These are phyloP conservation scores for Cremastobaeus sp. DNA, from an alignment of 2,888 invertebrate genomes.

Conservation along the genomic window DNA sequence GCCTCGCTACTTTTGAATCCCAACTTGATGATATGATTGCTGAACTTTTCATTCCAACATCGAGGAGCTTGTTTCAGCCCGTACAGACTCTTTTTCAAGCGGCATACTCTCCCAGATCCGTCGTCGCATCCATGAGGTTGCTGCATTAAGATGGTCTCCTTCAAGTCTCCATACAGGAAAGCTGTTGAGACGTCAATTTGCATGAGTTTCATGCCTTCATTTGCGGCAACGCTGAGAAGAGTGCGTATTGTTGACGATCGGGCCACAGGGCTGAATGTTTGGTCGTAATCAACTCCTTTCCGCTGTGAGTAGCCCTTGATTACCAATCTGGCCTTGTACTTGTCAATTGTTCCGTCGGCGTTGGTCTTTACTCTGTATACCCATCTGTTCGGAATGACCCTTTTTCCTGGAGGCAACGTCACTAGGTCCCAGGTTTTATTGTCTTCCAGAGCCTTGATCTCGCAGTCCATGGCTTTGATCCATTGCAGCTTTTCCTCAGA, in stretches of 20 bases:
- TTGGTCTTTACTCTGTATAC: constrained; percentile 55
- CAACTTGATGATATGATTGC: constrained; percentile 11
- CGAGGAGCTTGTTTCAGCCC: too few species aligned
- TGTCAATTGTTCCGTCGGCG: constrained; percentile 27
- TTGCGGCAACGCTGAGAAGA: constrained; percentile 23
- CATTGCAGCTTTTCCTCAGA: constrained; percentile 51
- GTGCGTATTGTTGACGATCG: constrained; percentile 24
- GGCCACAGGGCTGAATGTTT: constrained; percentile 44
- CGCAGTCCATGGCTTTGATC: constrained; percentile 62
- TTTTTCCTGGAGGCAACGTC: constrained; percentile 59
- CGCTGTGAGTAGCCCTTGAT: constrained; percentile 23
- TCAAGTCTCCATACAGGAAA: constrained; percentile 26
- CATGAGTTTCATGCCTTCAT: constrained; percentile 17
- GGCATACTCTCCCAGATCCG: constrained; percentile 23
- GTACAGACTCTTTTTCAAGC: constrained; percentile 27
- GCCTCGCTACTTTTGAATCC: constrained; percentile 21
- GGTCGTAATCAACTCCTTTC: constrained; percentile 35
- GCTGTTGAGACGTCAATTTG: constrained; percentile 45
- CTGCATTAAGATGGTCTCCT: constrained; percentile 35
- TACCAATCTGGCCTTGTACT: constrained; percentile 37
- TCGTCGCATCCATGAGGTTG: constrained; percentile 28
- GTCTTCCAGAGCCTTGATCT: constrained; percentile 66
- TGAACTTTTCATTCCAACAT: constrained; percentile 34
- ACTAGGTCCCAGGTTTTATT: constrained; percentile 66
- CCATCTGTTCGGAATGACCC: constrained; percentile 66